Evolutionary conservation across 2,797 vertebrate genomes (phyloP).

Genomic region (Malurus splendens): DNA sequence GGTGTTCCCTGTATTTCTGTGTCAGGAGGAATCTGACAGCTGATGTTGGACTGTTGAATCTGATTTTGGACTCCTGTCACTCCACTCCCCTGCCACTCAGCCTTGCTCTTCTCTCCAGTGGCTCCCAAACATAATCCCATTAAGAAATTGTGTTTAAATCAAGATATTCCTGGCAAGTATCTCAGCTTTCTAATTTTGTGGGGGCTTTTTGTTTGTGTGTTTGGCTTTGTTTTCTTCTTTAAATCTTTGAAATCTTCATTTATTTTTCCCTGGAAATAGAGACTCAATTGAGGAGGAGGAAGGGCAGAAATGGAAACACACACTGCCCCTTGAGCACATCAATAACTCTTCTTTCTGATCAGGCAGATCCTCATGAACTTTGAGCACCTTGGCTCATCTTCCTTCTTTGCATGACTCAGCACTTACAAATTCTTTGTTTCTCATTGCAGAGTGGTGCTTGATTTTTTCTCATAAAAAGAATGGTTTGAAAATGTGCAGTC

Average conservation of each 20-base stretch:
- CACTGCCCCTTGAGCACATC: neutral
- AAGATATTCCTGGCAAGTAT: neutral
- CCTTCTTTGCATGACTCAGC: neutral
- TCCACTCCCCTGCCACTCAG: neutral
- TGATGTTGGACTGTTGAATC: neutral
- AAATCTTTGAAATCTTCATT: neutral
- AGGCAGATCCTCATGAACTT: neutral
- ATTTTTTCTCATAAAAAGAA: neutral
- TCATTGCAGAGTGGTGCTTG: neutral
- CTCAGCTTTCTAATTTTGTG: neutral
- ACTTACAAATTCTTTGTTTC: neutral
- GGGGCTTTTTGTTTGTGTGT: fast-evolving
- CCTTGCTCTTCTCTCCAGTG: neutral
- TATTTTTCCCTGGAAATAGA: neutral
- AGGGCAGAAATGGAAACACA: neutral
- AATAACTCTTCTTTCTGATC: neutral
- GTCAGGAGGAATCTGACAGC: fast-evolving
- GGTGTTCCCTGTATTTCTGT: neutral
- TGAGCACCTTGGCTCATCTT: neutral
- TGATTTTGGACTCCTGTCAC: neutral
- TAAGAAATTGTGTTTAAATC: neutral
- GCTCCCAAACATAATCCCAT: neutral
- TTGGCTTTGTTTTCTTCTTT: neutral
- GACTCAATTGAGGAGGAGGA: fast-evolving
- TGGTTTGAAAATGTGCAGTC: neutral